Percentiles rank a stretch among this genome's conserved stretches.
Evolutionary conservation across 2,888 invertebrate species (phyloP).

Genomic region (Drosophila lacicola): DNA sequence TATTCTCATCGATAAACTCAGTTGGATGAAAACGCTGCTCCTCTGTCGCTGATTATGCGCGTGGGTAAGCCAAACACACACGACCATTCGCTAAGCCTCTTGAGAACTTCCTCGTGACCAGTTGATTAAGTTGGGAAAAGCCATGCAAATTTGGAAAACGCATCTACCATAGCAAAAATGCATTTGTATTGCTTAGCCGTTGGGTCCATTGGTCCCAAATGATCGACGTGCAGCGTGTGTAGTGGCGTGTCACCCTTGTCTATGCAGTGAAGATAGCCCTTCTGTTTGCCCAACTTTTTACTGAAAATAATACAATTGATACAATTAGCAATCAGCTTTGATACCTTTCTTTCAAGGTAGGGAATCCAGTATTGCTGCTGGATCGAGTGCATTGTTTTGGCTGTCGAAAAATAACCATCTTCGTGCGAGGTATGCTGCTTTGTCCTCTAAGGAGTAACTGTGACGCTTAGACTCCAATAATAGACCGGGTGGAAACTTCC

Average conservation of each 20-base stretch:
- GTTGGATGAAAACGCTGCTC: no score
- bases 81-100: background rate
- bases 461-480: no score
- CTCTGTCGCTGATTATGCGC: no score
- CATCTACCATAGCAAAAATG: conserved; percentile 1
- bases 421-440: no score
- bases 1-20: no score
- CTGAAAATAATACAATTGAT: conserved; percentile 30
- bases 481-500: no score
- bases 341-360: no score
- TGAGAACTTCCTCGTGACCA: background rate
- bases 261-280: conserved; percentile 73
- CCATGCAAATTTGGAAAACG: background rate
- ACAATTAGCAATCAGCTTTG: conserved; percentile 1
- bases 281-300: conserved; percentile 70
- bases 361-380: background rate
- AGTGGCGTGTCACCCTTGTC: conserved; percentile 68
- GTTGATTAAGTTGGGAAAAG: background rate
- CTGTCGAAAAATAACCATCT: no score
- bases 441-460: no score
- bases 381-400: background rate
- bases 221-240: conserved; percentile 18
- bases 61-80: no score
- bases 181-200: conserved; percentile 24
- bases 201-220: conserved; percentile 5